Percentiles rank a stretch among this genome's conserved stretches.
These are phyloP conservation scores for Melipona bicolor DNA, from an alignment of 2,888 invertebrate genomes.

Conservation along the genomic window DNA sequence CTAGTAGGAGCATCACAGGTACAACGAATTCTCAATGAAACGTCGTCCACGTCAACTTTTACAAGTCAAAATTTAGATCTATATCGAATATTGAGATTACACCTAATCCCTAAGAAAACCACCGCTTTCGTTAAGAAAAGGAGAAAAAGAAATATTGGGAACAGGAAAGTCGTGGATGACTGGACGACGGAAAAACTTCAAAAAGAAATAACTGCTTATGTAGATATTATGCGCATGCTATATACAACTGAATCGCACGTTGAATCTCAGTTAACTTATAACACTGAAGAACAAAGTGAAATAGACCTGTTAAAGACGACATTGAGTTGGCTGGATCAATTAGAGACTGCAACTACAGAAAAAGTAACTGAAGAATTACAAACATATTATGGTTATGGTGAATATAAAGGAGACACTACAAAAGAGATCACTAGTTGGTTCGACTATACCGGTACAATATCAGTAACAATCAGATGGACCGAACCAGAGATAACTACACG, in stretches of 20 bases:
- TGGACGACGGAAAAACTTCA: accelerated
- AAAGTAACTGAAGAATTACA: too few relatives aligned
- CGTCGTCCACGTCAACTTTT: background rate
- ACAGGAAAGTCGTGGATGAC: background rate
- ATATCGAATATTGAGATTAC: background rate
- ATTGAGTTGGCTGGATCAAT: slow-evolving; percentile 19
- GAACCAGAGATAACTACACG: background rate
- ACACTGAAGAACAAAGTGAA: slow-evolving; percentile 35
- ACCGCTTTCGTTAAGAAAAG: slow-evolving; percentile 23
- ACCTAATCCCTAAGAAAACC: background rate
- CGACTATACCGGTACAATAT: slow-evolving; percentile 11
- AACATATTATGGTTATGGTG: background rate
- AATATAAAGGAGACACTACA: slow-evolving; percentile 39
- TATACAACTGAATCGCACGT: slow-evolving; percentile 9
- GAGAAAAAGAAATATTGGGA: slow-evolving; percentile 23
- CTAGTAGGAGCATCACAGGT: slow-evolving; percentile 6
- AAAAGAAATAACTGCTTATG: slow-evolving; percentile 6
- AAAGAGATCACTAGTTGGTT: background rate
- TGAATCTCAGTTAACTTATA: slow-evolving; percentile 40
- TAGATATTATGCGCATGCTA: background rate
- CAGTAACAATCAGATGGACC: background rate
- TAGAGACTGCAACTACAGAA: background rate
- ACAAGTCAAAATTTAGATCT: background rate
- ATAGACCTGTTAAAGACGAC: slow-evolving; percentile 34
- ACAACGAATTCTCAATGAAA: background rate